Percentiles rank a stretch among this genome's conserved stretches.
phyloP scores from a whole-genome alignment of 2,888 invertebrate genomes.

The Polyommatus iphigenia region DNA sequence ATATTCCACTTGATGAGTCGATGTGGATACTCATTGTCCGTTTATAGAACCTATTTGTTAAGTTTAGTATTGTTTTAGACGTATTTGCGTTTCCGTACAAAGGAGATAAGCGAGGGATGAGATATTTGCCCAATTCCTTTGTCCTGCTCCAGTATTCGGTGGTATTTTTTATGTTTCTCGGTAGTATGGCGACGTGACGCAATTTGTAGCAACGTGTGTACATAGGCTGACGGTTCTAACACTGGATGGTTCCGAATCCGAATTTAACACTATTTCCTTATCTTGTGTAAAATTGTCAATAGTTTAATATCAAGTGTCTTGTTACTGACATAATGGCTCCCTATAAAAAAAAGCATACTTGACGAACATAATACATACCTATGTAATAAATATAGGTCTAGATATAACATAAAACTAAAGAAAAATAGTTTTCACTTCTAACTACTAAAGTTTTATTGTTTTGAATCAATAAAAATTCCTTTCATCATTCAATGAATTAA shows the following conservation, averaged over 20 bases:
- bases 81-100: conserved; percentile 63
- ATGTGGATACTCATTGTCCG: conserved; percentile 37
- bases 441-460: too few species aligned
- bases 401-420: too few species aligned
- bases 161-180: conserved; percentile 25
- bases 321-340: too few species aligned
- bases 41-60: conserved; percentile 67
- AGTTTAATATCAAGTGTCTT: too few species aligned
- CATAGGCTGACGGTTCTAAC: neutral
- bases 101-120: conserved; percentile 52
- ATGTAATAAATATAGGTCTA: too few species aligned
- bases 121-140: conserved; percentile 29
- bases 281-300: too few species aligned
- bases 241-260: neutral
- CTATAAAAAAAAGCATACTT: too few species aligned
- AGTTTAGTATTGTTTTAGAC: conserved; percentile 68
- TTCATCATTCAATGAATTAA: neutral
- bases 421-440: too few species aligned
- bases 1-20: neutral
- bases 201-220: conserved; percentile 16
- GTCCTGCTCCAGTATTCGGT: conserved; percentile 50
- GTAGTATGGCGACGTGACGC: conserved; percentile 25
- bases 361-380: too few species aligned
- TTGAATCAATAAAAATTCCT: neutral
- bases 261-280: too few species aligned